Evolutionary conservation across 2,113 vertebrate genomes (phyloP).

Genomic region (Tenebrosternarchus preto): DNA sequence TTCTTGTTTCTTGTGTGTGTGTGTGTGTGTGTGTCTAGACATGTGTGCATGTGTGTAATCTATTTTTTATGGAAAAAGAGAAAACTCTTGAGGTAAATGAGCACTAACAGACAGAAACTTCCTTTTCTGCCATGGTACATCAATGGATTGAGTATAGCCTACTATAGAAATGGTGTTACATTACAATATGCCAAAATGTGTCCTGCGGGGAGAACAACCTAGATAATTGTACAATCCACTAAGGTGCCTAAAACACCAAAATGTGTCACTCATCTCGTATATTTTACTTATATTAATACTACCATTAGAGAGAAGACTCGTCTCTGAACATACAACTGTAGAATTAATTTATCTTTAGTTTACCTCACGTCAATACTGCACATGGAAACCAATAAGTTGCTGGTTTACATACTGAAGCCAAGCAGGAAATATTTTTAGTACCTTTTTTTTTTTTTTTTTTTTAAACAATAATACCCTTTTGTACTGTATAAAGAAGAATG

Average conservation of each 20-base stretch:
- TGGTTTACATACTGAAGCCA: slow-evolving; percentile 93
- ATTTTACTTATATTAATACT: slow-evolving; percentile 86
- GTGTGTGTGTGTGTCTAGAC: not conserved
- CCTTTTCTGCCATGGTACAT: slow-evolving; percentile 82
- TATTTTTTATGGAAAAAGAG: slow-evolving; percentile 91
- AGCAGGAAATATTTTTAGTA: slow-evolving; percentile 80
- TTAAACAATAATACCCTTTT: slow-evolving; percentile 88
- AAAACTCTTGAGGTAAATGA: slow-evolving; percentile 99
- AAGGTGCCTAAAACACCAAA: slow-evolving; percentile 85
- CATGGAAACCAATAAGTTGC: slow-evolving; percentile 92
- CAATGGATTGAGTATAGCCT: slow-evolving; percentile 71
- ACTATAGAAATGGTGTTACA: slow-evolving; percentile 84
- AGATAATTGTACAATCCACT: slow-evolving; percentile 78
- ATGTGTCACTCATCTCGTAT: slow-evolving; percentile 80
- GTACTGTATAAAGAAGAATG: slow-evolving; percentile 91
- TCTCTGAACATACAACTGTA: slow-evolving; percentile 90
- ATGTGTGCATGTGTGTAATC: slow-evolving; percentile 24
- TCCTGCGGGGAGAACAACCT: slow-evolving; percentile 82
- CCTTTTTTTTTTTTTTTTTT: slow-evolving; percentile 70
- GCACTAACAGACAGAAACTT: slow-evolving; percentile 94
- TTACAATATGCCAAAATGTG: slow-evolving; percentile 85
- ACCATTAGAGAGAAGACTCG: slow-evolving; percentile 86
- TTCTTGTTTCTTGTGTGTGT: slow-evolving; percentile 64
- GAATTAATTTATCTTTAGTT: slow-evolving; percentile 90
- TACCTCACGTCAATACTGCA: slow-evolving; percentile 99